Evolutionary conservation across 1,140 invertebrate species (phyloP).

Genomic region (Procambarus clarkii): DNA sequence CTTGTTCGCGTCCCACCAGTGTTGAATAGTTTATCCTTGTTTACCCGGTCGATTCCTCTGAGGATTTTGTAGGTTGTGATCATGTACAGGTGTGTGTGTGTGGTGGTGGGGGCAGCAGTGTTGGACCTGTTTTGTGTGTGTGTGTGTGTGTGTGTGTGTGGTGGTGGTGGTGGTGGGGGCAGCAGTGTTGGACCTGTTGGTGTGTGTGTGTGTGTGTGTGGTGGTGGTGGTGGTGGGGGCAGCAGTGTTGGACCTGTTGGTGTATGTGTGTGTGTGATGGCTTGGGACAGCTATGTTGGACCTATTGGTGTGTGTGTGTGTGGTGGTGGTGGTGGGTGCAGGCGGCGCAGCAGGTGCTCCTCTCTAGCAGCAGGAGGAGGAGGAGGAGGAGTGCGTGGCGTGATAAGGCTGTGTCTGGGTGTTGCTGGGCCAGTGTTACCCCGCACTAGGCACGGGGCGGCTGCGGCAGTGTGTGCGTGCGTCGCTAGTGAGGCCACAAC

Average conservation of each 20-base stretch:
- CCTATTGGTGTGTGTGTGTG: slow-evolving; percentile 3
- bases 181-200: background rate
- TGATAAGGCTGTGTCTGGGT: background rate
- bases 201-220: slow-evolving; percentile 18
- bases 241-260: slow-evolving; percentile 1
- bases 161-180: no score
- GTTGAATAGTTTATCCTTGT: no score
- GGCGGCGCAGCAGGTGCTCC: slow-evolving; percentile 2
- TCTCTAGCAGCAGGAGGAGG: background rate
- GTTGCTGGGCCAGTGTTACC: slow-evolving; percentile 9
- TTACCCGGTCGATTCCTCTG: no score
- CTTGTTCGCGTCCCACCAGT: no score
- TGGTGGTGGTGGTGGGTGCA: background rate
- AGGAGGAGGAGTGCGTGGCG: background rate
- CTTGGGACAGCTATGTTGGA: slow-evolving; percentile 19
- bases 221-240: slow-evolving; percentile 7
- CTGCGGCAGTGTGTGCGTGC: background rate
- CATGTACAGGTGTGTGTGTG: no score
- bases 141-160: no score
- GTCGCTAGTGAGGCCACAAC: background rate
- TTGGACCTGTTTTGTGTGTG: no score
- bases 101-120: no score
- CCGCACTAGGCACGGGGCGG: background rate
- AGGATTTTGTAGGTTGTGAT: no score
- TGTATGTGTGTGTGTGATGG: no score